phyloP scores from a whole-genome alignment of 2,113 vertebrate genomes.

The Pionites leucogaster region DNA sequence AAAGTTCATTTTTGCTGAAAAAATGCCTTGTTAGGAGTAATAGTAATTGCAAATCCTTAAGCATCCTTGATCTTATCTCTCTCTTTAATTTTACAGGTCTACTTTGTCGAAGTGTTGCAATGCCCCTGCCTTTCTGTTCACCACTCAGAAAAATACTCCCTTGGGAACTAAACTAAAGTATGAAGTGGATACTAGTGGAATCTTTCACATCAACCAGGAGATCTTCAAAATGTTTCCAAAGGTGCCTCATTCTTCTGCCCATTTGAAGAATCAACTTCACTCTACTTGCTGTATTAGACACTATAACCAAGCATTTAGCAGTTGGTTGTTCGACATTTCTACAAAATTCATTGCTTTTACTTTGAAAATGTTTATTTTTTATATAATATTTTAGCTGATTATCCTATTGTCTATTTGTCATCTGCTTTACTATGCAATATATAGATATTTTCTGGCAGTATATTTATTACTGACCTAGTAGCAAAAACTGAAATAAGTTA shows the following conservation, averaged over 20 bases:
- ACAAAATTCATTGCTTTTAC: not conserved
- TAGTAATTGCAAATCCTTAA: not conserved
- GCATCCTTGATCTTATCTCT: not conserved
- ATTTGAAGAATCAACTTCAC: not conserved
- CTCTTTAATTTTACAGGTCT: constrained; percentile 74
- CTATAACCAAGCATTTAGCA: not conserved
- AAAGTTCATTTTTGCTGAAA: not conserved
- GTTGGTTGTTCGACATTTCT: not conserved
- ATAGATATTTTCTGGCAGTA: not conserved
- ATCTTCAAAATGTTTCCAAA: constrained; percentile 97
- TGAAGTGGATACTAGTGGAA: constrained; percentile 93
- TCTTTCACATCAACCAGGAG: constrained; percentile 90
- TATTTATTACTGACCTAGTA: not conserved
- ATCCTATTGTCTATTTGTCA: not conserved
- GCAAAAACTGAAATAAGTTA: not conserved
- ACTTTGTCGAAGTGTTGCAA: constrained; percentile 94
- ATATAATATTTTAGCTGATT: not conserved
- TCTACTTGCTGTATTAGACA: not conserved
- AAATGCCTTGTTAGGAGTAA: not conserved
- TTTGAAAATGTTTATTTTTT: not conserved
- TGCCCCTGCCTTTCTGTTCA: constrained; percentile 93
- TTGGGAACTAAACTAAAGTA: constrained; percentile 93
- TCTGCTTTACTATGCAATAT: not conserved
- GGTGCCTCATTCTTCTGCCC: constrained; percentile 62
- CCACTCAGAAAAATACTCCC: constrained; percentile 96